These are phyloP conservation scores for Drosophila engyochracea DNA, from an alignment of 2,888 invertebrate genomes.

Conservation along the genomic window DNA sequence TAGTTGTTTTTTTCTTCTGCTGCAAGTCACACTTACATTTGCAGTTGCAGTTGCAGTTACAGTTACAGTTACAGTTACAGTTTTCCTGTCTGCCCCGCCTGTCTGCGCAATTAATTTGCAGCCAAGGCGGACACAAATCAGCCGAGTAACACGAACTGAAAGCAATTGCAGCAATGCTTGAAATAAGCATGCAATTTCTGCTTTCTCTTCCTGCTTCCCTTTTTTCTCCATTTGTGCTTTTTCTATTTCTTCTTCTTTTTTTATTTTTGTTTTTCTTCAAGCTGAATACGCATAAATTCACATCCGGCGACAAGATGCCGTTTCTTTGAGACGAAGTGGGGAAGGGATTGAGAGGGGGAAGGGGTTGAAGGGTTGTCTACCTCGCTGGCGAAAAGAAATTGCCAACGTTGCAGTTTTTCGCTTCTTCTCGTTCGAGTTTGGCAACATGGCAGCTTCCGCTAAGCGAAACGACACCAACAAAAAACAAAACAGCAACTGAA, in stretches of 20 bases:
- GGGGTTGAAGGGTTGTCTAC: conserved; percentile 11
- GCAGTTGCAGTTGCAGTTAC: conserved; percentile 24
- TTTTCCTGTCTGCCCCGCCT: conserved; percentile 55
- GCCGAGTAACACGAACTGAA: conserved; percentile 58
- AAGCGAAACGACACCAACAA: conserved; percentile 51
- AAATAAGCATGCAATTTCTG: conserved; percentile 18
- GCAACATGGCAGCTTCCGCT: conserved; percentile 76
- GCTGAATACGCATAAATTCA: conserved; percentile 81
- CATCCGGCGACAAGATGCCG: conserved; percentile 78
- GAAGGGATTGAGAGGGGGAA: background rate
- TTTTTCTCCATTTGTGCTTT: background rate
- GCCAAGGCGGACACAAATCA: conserved; percentile 73
- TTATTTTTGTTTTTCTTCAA: conserved; percentile 30
- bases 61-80: conserved; percentile 31
- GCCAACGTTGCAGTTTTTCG: conserved; percentile 65
- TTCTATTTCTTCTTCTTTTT: background rate
- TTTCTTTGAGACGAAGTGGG: conserved; percentile 11
- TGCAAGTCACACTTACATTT: conserved; percentile 24
- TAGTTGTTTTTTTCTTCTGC: background rate
- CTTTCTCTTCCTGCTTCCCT: background rate
- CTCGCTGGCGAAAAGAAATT: conserved; percentile 57
- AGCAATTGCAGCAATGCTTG: conserved; percentile 48
- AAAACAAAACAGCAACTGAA: conserved; percentile 45
- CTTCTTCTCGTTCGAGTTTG: conserved; percentile 61
- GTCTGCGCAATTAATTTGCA: conserved; percentile 78